Conservation (phyloP, 2,797 vertebrate species). For the Catharus ustulatus region DNA sequence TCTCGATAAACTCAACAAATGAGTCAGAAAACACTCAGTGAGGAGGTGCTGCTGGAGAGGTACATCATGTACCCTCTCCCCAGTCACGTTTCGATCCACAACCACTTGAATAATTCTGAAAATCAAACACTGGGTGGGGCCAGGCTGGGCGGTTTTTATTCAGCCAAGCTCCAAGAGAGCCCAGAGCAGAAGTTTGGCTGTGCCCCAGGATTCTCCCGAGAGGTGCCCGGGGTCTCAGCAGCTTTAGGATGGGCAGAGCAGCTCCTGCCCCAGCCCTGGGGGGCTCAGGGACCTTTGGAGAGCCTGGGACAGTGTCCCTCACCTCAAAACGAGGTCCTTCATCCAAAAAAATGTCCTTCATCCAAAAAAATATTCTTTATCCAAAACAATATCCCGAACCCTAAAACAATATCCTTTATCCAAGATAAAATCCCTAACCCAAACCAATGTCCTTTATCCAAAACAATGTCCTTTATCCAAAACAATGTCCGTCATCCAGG, state of each 20-base stretch:
- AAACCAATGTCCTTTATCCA: no score
- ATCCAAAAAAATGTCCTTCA: background rate
- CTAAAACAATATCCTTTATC: accelerated
- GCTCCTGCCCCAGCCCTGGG: background rate
- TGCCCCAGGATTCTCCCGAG: background rate
- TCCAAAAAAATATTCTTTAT: no score
- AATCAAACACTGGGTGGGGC: background rate
- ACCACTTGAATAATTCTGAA: constrained; percentile 17
- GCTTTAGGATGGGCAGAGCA: background rate
- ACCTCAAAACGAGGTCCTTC: accelerated
- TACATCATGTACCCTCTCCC: background rate
- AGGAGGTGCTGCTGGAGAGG: background rate
- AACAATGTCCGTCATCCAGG: no score
- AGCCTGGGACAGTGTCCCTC: background rate
- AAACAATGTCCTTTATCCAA: accelerated
- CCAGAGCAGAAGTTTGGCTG: background rate
- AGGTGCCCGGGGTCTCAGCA: background rate
- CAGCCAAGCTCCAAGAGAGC: background rate
- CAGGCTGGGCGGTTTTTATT: accelerated
- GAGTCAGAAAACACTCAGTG: constrained; percentile 45
- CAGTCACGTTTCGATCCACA: constrained; percentile 59
- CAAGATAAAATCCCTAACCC: background rate
- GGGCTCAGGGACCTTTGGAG: background rate
- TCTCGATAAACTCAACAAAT: constrained; percentile 47
- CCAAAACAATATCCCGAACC: accelerated